Evolutionary conservation across 2,797 vertebrate genomes (phyloP).

Genomic region (Paramormyrops hopkinsi): DNA sequence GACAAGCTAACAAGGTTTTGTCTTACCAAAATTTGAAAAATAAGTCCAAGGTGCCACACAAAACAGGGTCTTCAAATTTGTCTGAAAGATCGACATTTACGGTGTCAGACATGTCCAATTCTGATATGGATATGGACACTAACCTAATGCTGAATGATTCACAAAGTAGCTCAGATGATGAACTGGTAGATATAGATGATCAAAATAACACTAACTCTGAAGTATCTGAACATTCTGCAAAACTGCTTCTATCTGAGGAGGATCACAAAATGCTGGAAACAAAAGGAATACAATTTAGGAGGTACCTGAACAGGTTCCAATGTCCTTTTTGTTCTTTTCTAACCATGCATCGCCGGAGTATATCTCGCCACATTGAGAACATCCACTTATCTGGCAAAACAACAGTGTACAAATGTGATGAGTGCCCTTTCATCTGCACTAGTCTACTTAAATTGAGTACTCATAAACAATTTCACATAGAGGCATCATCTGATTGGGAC

Average conservation of each 20-base stretch:
- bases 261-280: conserved; percentile 93
- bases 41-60: conserved; percentile 77
- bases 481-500: conserved; percentile 75
- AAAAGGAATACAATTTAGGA: conserved; percentile 91
- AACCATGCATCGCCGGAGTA: conserved; percentile 92
- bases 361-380: conserved; percentile 96
- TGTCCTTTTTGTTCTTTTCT: conserved; percentile 97
- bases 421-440: conserved; percentile 95
- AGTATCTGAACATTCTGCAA: conserved; percentile 72
- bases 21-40: conserved; percentile 79
- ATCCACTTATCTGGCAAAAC: conserved; percentile 94
- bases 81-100: conserved; percentile 78
- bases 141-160: conserved; percentile 81
- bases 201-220: conserved; percentile 78
- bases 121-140: conserved; percentile 69
- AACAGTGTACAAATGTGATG: conserved; percentile 91
- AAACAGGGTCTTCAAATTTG: conserved; percentile 78
- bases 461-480: conserved; percentile 84
- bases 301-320: conserved; percentile 94
- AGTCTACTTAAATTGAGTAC: conserved; percentile 84
- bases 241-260: conserved; percentile 86
- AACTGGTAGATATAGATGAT: conserved; percentile 83
- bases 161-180: conserved; percentile 84
- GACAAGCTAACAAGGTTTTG: conserved; percentile 64
- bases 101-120: conserved; percentile 71